A percentile compares a stretch with the other conserved stretches of the same genome.
Evolutionary conservation across 2,113 vertebrate genomes (phyloP).

Genomic region (Caretta caretta): DNA sequence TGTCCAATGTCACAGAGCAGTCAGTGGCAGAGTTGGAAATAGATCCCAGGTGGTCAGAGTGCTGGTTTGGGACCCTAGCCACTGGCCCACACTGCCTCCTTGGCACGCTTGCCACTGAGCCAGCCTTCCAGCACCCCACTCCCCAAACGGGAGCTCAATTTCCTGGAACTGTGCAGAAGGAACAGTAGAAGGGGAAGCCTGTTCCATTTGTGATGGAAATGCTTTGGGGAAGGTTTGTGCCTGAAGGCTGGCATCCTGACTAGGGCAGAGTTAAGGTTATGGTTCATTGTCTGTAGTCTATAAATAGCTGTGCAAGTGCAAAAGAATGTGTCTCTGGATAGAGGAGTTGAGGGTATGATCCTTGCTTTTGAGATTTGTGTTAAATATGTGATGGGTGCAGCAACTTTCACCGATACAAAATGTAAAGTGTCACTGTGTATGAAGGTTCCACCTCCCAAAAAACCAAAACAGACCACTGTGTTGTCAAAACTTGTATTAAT

Average conservation of each 20-base stretch:
- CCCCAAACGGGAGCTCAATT: background rate
- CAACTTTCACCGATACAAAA: background rate
- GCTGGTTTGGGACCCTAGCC: background rate
- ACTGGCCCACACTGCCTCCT: background rate
- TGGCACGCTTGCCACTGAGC: rapidly evolving
- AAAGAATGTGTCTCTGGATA: background rate
- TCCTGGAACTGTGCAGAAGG: background rate
- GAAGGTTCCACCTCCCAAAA: background rate
- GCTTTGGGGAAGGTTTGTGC: background rate
- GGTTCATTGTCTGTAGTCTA: background rate
- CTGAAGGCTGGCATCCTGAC: background rate
- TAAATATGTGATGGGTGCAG: background rate
- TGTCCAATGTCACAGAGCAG: background rate
- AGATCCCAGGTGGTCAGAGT: rapidly evolving
- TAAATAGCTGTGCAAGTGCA: background rate
- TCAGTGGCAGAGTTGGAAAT: background rate
- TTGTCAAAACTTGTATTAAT: background rate
- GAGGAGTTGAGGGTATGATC: background rate
- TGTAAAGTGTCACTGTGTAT: background rate
- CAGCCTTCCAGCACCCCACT: background rate
- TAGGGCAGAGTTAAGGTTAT: background rate
- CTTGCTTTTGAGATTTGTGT: background rate
- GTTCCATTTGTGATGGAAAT: rapidly evolving
- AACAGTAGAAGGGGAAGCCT: background rate
- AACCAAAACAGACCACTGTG: background rate